These are phyloP conservation scores for Philhelius pedissequus DNA, from an alignment of 2,888 invertebrate species.

Conservation along the genomic window DNA sequence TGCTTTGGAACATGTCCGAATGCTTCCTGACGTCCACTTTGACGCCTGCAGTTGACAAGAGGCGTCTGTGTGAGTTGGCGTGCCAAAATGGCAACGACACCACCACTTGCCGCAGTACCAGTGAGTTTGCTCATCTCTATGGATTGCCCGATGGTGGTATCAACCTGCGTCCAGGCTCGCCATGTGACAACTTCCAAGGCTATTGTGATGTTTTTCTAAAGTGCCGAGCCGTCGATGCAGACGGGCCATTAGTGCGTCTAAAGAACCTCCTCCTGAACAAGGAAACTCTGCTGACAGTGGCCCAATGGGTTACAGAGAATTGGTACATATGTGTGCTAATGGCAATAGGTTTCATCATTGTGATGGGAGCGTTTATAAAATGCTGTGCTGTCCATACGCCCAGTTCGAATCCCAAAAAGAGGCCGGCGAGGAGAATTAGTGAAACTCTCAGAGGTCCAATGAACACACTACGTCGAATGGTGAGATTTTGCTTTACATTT, in stretches of 20 bases:
- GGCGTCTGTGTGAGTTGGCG: slow-evolving; percentile 97
- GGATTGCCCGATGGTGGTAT: slow-evolving; percentile 90
- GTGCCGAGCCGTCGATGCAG: slow-evolving; percentile 98
- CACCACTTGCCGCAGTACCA: slow-evolving; percentile 90
- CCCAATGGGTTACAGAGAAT: slow-evolving; percentile 95
- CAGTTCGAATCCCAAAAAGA: slow-evolving; percentile 98
- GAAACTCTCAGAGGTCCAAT: slow-evolving; percentile 94
- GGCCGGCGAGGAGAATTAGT: slow-evolving; percentile 94
- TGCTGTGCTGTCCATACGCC: slow-evolving; percentile 99
- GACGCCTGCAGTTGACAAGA: slow-evolving; percentile 87
- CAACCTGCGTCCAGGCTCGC: slow-evolving; percentile 95
- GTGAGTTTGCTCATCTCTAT: slow-evolving; percentile 88
- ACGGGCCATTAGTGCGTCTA: slow-evolving; percentile 96
- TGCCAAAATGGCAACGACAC: slow-evolving; percentile 91
- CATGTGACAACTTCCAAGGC: slow-evolving; percentile 99
- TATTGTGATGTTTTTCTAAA: slow-evolving; percentile 99
- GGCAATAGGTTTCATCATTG: slow-evolving; percentile 93
- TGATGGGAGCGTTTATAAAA: slow-evolving; percentile 99
- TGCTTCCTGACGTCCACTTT: slow-evolving; percentile 94
- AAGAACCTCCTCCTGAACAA: slow-evolving; percentile 97
- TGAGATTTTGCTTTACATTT: slow-evolving; percentile 74
- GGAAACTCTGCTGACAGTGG: slow-evolving; percentile 91
- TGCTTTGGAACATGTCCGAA: slow-evolving; percentile 95
- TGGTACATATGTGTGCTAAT: slow-evolving; percentile 98
- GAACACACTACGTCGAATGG: slow-evolving; percentile 94